Conservation (phyloP, 2,113 vertebrate species). For the Camarhynchus parvulus region DNA sequence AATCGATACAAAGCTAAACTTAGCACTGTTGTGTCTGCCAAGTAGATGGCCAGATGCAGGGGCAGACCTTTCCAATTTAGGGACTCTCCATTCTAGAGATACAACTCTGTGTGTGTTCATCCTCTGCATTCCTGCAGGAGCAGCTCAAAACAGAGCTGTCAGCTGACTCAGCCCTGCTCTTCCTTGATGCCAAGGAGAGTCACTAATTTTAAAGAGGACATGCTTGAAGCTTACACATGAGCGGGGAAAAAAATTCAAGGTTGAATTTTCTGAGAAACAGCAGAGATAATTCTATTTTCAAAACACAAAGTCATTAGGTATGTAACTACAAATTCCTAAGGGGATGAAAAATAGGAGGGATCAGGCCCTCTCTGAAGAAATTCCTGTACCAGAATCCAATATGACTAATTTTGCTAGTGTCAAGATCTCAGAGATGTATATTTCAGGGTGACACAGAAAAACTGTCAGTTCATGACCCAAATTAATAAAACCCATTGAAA, state of each 20-base stretch:
- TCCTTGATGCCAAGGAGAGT: neutral
- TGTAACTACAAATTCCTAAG: neutral
- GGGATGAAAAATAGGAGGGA: neutral
- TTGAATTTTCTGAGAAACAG: neutral
- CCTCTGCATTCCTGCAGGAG: constrained; percentile 6
- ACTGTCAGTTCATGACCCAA: neutral
- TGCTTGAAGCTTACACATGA: neutral
- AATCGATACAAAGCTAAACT: constrained; percentile 59
- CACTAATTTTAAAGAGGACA: neutral
- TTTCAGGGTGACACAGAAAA: neutral
- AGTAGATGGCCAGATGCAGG: neutral
- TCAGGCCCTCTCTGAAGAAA: neutral
- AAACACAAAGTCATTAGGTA: neutral
- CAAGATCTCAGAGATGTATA: neutral
- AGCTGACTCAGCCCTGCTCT: neutral
- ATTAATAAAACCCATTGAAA: neutral
- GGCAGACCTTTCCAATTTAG: constrained; percentile 24
- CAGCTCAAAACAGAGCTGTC: neutral
- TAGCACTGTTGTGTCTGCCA: constrained; percentile 50
- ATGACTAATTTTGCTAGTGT: neutral
- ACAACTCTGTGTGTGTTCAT: neutral
- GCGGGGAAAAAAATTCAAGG: neutral
- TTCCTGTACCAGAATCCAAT: neutral
- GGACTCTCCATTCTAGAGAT: neutral
- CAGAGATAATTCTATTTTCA: neutral